phyloP scores from a whole-genome alignment of 53 echinoderm and acorn worm genomes.

The Zoroaster sp. region DNA sequence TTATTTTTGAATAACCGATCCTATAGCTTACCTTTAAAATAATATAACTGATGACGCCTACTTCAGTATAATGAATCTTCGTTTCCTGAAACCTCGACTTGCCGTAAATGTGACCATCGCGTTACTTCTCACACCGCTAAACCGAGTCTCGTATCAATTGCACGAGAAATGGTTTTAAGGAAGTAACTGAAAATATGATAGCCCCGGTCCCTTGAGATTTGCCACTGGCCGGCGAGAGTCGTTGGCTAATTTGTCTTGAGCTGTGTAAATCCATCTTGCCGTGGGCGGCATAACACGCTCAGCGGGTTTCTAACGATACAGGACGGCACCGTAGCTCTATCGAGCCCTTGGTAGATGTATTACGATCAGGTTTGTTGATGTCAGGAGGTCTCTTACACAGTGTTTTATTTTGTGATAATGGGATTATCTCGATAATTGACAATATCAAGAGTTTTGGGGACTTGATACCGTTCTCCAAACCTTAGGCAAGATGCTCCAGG shows the following conservation, averaged over 20 bases:
- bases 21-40: too few relatives aligned
- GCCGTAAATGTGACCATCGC: background rate
- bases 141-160: background rate
- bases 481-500: too few relatives aligned
- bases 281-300: background rate
- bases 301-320: constrained; percentile 1
- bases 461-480: too few relatives aligned
- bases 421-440: constrained; percentile 38
- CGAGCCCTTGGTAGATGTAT: background rate
- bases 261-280: constrained; percentile 29
- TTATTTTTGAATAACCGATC: too few relatives aligned
- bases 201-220: background rate
- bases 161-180: background rate
- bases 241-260: constrained; percentile 14
- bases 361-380: background rate
- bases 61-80: too few relatives aligned
- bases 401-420: background rate
- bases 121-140: background rate
- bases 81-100: too few relatives aligned
- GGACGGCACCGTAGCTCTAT: background rate
- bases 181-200: background rate
- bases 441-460: background rate
- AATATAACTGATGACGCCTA: too few relatives aligned
- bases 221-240: background rate
- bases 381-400: background rate